Base-by-base conservation (phyloP, 2,113 vertebrate species). In the Bubalus kerabau region DNA sequence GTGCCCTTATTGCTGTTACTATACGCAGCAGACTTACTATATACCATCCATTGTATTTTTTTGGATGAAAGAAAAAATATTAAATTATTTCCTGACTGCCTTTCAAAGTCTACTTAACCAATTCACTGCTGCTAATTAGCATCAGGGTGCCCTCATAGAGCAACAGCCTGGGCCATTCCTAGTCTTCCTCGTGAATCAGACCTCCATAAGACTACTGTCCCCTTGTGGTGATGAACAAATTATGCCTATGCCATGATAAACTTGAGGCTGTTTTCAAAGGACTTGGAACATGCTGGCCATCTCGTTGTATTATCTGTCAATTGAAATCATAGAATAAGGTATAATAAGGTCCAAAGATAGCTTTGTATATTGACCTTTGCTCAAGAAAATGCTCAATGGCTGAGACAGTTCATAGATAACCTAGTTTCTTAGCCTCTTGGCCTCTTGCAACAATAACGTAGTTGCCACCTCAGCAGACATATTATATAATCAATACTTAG, bases 401-500 rank as follows among this genome's bases (percentile, higher is more conserved):
- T 93, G 83, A 97, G 89, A 97, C 76, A 91, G 94, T 87, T 95
- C 87, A 40, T 60, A 96, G 89, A 94, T 98, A 98, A 98, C 98
- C 98, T 97, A 98, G 71, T 98, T 98, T 98, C 74, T 82, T 64
- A 78, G 85, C 87, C 93, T 94, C 71, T 74, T 50, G 1, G 94
- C 93, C 89, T 97, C 94, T 96, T 97, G 71, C 62, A 95, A 98
- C 94, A 96, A 97, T 96, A 98, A 98, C 76, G 82, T 23, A 60
- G 96, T 98, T 98, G 97, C 97, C 97, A 98, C 97, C 91, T 96
- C 98, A 98, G 97, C 98, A 98, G 86, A 97, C 98, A 98, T 96
- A 97, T 97, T 98, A 98, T 97, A 97, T 92, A 98, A 98, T 98
- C 98, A 97, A 98, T 98, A 98, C 96, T 93, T 89, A 96, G 97